Evolutionary conservation across 2,888 invertebrate genomes (phyloP).

Genomic region (Nephrotoma guestfalica): DNA sequence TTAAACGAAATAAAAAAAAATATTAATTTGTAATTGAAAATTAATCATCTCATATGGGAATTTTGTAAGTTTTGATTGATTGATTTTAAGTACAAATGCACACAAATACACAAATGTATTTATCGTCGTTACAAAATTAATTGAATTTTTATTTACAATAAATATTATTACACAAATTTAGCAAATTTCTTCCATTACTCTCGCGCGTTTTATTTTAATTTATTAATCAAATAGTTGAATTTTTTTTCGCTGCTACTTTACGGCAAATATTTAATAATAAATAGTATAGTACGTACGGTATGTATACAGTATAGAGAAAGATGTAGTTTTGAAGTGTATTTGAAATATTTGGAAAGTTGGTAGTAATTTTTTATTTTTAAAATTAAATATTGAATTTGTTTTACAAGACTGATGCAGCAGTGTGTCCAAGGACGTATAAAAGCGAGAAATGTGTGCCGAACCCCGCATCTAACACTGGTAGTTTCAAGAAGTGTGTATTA

Average conservation of each 20-base stretch:
- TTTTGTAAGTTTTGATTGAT: neutral
- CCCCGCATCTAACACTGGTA: neutral
- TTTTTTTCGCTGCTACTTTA: neutral
- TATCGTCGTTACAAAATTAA: neutral
- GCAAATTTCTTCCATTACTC: neutral
- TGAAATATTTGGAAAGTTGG: neutral
- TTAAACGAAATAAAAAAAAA: neutral
- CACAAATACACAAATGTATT: neutral
- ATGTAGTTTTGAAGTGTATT: neutral
- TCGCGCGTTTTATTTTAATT: neutral
- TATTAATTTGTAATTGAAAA: neutral
- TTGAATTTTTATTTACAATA: neutral
- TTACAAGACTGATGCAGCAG: neutral
- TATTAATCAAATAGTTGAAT: neutral
- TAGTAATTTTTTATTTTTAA: neutral
- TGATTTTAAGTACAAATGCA: neutral
- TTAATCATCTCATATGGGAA: neutral
- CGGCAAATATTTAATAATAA: neutral
- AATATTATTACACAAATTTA: neutral
- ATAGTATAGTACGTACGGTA: neutral
- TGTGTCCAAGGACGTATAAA: neutral
- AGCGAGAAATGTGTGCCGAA: neutral
- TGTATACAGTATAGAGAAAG: neutral
- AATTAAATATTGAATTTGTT: neutral
- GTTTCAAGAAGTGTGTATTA: neutral